Evolutionary conservation across 2,888 invertebrate genomes (phyloP).

Genomic region (Achlya flavicornis): DNA sequence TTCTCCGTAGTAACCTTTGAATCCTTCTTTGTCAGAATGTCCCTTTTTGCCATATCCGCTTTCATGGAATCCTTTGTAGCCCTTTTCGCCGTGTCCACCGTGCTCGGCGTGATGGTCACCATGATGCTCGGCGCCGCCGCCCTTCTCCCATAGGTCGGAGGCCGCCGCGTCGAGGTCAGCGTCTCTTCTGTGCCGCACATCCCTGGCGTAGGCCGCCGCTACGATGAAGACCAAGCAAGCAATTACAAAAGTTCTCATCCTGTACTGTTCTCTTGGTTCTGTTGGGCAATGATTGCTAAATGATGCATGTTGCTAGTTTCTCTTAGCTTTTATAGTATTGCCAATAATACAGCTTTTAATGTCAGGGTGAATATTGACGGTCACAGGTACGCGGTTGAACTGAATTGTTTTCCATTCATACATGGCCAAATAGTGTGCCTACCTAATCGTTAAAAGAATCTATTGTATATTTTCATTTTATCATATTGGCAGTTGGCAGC

Average conservation of each 20-base stretch:
- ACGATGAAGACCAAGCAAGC: conserved; percentile 72
- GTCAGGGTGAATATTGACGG: conserved; percentile 77
- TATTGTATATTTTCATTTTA: no score
- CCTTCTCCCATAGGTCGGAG: conserved; percentile 76
- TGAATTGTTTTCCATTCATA: conserved; percentile 58
- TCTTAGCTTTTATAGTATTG: conserved; percentile 79
- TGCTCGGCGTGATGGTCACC: conserved; percentile 85
- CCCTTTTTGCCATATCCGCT: conserved; percentile 88
- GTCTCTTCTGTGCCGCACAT: conserved; percentile 73
- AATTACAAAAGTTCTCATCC: conserved; percentile 63
- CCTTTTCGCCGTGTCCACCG: conserved; percentile 87
- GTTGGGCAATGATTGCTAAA: conserved; percentile 75
- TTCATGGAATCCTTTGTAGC: conserved; percentile 87
- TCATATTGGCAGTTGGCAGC: no score
- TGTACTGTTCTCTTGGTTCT: conserved; percentile 57
- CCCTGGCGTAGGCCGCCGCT: conserved; percentile 72
- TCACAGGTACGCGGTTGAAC: conserved; percentile 67
- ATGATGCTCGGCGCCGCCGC: conserved; percentile 86
- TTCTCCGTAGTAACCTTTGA: conserved; percentile 84
- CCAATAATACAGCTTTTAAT: conserved; percentile 73
- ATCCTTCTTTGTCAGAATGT: conserved; percentile 87
- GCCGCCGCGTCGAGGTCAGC: conserved; percentile 82
- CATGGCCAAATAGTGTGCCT: conserved; percentile 25
- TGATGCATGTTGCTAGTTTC: conserved; percentile 74
- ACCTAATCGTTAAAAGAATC: not conserved